Conservation (phyloP, 2,113 vertebrate genomes). For the Cygnus atratus region DNA sequence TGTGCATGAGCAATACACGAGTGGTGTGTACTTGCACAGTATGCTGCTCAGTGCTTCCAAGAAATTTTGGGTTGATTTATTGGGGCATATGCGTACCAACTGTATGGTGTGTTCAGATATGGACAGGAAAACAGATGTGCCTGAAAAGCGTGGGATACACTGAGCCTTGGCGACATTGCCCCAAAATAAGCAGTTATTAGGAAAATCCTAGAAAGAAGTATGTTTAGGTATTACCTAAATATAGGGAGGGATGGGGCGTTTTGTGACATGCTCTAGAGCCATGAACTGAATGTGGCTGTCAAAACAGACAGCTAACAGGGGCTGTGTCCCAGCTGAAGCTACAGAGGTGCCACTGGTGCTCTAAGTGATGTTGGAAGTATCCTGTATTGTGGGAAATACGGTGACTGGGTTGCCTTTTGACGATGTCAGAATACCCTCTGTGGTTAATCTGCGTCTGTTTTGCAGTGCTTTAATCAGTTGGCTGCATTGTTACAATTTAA, state of each 20-base stretch:
- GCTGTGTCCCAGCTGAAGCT: background rate
- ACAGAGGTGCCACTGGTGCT: background rate
- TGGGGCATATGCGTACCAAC: background rate
- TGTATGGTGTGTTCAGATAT: background rate
- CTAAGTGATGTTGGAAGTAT: background rate
- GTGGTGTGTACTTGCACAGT: background rate
- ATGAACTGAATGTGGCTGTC: background rate
- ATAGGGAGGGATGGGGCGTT: background rate
- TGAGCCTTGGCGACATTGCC: background rate
- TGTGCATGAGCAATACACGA: background rate
- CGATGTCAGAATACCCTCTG: background rate
- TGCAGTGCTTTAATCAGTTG: background rate
- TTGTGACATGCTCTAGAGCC: background rate
- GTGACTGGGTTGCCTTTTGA: background rate
- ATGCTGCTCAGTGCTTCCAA: background rate
- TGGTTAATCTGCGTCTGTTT: background rate
- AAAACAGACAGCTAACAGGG: background rate
- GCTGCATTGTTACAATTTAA: background rate
- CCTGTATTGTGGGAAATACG: background rate
- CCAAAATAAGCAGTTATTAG: background rate
- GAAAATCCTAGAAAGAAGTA: background rate
- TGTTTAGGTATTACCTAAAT: background rate
- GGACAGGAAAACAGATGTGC: constrained; percentile 5
- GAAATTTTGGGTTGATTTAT: constrained; percentile 28
- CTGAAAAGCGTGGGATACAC: background rate